Conservation (phyloP, 2,888 invertebrate species). For the Conchocele bisecta region DNA sequence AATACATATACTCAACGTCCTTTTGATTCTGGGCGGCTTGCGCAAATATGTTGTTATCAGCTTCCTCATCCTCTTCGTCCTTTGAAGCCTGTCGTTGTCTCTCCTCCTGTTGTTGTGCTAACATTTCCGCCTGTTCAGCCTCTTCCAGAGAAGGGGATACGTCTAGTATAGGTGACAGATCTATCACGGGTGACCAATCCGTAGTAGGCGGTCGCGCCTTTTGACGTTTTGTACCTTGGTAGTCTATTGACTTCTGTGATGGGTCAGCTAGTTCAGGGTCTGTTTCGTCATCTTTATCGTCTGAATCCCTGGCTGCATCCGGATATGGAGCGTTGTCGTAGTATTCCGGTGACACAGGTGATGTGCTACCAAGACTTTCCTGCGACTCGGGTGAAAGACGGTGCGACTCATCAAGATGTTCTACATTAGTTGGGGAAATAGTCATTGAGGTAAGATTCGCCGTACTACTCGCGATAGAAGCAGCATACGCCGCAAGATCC, state of each 20-base stretch:
- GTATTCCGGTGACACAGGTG: conserved; percentile 76
- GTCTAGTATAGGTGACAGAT: conserved; percentile 83
- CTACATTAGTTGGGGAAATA: conserved; percentile 78
- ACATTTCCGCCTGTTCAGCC: conserved; percentile 81
- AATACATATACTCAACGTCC: conserved; percentile 60
- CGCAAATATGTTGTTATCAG: conserved; percentile 50
- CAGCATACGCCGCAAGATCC: conserved; percentile 81
- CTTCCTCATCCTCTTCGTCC: conserved; percentile 63
- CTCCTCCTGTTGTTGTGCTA: conserved; percentile 77
- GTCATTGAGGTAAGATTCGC: conserved; percentile 81
- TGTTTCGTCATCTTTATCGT: conserved; percentile 63
- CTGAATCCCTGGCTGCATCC: conserved; percentile 63
- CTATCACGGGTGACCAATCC: conserved; percentile 83
- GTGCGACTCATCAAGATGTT: conserved; percentile 50
- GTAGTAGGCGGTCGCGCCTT: conserved; percentile 79
- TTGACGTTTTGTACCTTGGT: conserved; percentile 79
- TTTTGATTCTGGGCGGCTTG: conserved; percentile 46
- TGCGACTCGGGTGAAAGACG: conserved; percentile 61
- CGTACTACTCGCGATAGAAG: conserved; percentile 81
- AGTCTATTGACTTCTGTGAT: conserved; percentile 79
- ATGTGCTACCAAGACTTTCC: conserved; percentile 67
- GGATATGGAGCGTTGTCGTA: conserved; percentile 70
- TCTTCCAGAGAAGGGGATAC: conserved; percentile 83
- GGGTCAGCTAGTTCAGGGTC: conserved; percentile 79
- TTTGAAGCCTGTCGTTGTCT: conserved; percentile 69